Base-by-base conservation (phyloP, 2,797 vertebrate species). In the Ibycter americanus region DNA sequence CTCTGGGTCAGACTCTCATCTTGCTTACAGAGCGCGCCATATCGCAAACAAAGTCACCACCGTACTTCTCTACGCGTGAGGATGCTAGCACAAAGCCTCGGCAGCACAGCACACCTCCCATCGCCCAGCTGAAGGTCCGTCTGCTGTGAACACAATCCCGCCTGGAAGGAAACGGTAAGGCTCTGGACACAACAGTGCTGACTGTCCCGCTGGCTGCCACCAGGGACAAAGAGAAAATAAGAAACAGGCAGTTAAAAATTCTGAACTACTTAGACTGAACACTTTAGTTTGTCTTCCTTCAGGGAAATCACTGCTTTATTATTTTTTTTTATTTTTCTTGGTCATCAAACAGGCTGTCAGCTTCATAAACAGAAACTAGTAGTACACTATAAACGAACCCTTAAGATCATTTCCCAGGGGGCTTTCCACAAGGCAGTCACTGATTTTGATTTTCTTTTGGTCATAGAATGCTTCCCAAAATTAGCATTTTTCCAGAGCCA, bases 401-500 rank as follows among this genome's bases (percentile, higher is more conserved):
- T 93, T 89, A 87, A 91, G 72, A 91, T 56, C 55, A 80, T 89
- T 92, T 93, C 91, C 82, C 74, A 82, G 58, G 68, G 87, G 81
- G 29, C 62, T 83, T 92, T 95, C 83, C 76, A 94, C 86, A 81
- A 88, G 62, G 70, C 81, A 12, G 68, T 78, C 42, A 67, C 55
- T 58, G 74, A 97, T 93, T 96, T 88, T 88, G 76, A 93, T 96
- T 91, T 95, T 93, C 91, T 97, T 97, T 85, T 79, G 52, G 84
- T 97, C 94, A 95, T 34, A 95, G 68, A 89, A 88, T 52, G 72
- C 73, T 94, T 96, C 90, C 90, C 92, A 80, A 96, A 97, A 97
- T 96, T 96, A 97, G 83, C 87, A 80, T 94, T 97, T 96, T 94
- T 96, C 77, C 87, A 95, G 80, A 96, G 85, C 89, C 91, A 89